Percentiles rank a stretch among this genome's conserved stretches.
phyloP scores from a whole-genome alignment of 2,797 vertebrate genomes.

The Tokudaia muenninki region DNA sequence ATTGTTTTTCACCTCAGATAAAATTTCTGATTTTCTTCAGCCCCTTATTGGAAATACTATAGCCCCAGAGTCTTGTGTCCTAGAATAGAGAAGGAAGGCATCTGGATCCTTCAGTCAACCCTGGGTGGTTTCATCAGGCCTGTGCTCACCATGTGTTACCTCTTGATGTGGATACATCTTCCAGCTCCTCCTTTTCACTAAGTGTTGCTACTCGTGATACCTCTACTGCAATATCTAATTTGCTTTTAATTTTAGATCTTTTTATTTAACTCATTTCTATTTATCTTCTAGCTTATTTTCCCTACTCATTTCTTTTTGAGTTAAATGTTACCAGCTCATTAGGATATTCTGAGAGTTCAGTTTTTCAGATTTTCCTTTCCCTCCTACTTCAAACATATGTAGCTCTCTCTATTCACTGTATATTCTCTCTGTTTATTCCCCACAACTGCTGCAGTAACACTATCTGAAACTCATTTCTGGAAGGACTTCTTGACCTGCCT shows the following conservation, averaged over 20 bases:
- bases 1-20: neutral
- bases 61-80: too few relatives aligned
- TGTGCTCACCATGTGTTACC: too few relatives aligned
- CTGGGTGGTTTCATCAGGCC: neutral
- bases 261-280: neutral
- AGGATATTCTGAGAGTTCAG: neutral
- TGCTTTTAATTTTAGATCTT: neutral
- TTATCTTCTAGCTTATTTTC: neutral
- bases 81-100: neutral
- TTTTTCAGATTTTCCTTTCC: neutral
- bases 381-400: neutral
- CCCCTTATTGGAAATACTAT: neutral
- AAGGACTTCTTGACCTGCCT: neutral
- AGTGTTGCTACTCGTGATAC: neutral
- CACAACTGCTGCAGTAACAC: neutral
- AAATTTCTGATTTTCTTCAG: slow-evolving; percentile 13
- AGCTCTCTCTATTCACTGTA: neutral
- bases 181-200: neutral
- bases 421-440: fast-evolving
- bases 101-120: neutral
- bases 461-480: neutral
- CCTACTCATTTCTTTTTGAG: neutral
- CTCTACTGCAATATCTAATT: neutral
- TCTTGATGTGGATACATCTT: neutral
- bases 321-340: neutral